A percentile compares a stretch with the other conserved stretches of the same genome.
These are phyloP conservation scores for Drosophila mulleri DNA, from an alignment of 2,888 invertebrate species.

Conservation along the genomic window DNA sequence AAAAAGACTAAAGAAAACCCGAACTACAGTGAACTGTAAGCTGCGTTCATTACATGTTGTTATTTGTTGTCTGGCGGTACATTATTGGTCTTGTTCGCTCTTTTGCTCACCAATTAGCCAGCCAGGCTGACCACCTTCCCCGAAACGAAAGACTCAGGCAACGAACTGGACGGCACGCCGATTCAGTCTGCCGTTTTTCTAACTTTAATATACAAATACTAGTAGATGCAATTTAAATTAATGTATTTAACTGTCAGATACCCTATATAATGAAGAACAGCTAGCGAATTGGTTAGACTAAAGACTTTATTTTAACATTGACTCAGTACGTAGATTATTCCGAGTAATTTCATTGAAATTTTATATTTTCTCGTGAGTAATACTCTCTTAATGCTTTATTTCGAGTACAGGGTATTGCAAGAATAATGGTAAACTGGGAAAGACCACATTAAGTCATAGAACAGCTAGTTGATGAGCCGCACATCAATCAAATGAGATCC, in stretches of 20 bases:
- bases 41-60: slow-evolving; percentile 78
- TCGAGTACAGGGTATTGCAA: background rate
- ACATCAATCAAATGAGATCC: slow-evolving; percentile 44
- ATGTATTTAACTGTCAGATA: background rate
- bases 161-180: slow-evolving; percentile 42
- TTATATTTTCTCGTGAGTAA: background rate
- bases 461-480: slow-evolving; percentile 8
- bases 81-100: slow-evolving; percentile 77
- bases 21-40: slow-evolving; percentile 58
- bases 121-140: slow-evolving; percentile 29
- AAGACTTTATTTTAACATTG: background rate
- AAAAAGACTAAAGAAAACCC: slow-evolving; percentile 8
- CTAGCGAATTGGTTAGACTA: background rate
- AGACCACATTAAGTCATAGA: slow-evolving; percentile 18
- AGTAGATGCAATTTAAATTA: slow-evolving; percentile 1
- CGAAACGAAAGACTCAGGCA: slow-evolving; percentile 49
- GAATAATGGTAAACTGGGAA: background rate
- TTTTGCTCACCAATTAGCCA: slow-evolving; percentile 78
- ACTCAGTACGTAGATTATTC: too few relatives aligned
- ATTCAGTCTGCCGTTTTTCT: slow-evolving; percentile 25
- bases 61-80: slow-evolving; percentile 79
- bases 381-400: background rate
- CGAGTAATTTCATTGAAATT: background rate
- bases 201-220: slow-evolving; percentile 18
- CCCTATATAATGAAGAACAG: background rate